Evolutionary conservation across 2,888 invertebrate genomes (phyloP), one percentile per base, ranked within the genome.

Genomic region (Leptinotarsa haldemani): DNA sequence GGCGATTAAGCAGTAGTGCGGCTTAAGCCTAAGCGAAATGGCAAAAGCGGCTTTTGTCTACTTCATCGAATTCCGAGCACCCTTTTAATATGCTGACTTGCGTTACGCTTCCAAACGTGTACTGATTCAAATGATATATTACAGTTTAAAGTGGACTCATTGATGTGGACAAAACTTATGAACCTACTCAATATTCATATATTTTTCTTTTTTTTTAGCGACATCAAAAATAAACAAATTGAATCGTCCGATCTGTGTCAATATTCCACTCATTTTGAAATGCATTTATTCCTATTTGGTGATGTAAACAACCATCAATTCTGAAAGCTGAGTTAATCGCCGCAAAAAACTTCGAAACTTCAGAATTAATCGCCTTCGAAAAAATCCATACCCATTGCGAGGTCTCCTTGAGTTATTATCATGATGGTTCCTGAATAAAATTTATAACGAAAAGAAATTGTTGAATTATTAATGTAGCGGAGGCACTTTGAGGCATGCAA

Each of bases 401-500:
- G 69, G 48, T 58, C 69, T 66, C 75, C 72, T 75, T 77, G 75
- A 77, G 74, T 76, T 72, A 78, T 75, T 73, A 76, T 71, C 77
- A 74, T 76, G 76, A 79, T 77, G 73, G 77, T 75, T 75, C 69
- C 64, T 63, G 74, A 77, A 78, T 77, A 72, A 79, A 79, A 78
- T 78, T 78, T 76, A 74, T 75, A 70, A 76, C 68, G 74, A 77
- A 78, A 77, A 79, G 79, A 79, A 79, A 79, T 76, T 78, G 78
- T 77, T 79, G 79, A 78, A 79, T 79, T 78, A 78, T 79, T 79
- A 79, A 79, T 79, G 79, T 53, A 47, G 73, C 70, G 61, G 72
- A 74, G 74, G 78, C 74, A 72, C 74, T 78, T 78, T 72, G 53
- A 71, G 70, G 72, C 79, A 79, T 79, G 78, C 78, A 74, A 79